Conservation (phyloP, 2,797 vertebrate genomes). For the Rhynchotus rufescens region DNA sequence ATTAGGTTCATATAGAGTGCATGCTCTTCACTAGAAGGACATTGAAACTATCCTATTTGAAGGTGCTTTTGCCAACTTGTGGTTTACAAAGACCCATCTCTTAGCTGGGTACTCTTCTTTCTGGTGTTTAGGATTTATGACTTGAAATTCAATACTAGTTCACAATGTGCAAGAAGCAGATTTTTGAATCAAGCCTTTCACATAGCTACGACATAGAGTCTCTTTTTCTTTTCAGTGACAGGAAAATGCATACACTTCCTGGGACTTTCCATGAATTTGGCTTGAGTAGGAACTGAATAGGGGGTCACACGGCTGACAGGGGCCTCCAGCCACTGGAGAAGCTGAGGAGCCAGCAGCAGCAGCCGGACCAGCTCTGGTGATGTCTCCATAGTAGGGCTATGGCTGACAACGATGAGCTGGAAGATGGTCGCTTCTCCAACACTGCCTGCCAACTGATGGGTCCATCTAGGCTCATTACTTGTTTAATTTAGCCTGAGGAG, state of each 20-base stretch:
- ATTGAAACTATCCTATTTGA: not conserved
- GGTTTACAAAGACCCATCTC: not conserved
- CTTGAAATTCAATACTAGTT: not conserved
- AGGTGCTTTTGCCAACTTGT: not conserved
- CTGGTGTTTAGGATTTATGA: not conserved
- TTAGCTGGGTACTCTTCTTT: not conserved
- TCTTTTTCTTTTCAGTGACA: not conserved
- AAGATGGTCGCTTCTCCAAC: not conserved
- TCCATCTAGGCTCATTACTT: not conserved
- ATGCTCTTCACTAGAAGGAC: not conserved
- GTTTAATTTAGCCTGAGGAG: not conserved
- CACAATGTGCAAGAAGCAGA: not conserved
- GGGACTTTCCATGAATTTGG: not conserved
- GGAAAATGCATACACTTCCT: not conserved
- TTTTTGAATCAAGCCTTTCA: not conserved
- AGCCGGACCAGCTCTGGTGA: not conserved
- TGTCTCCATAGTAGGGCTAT: too few relatives aligned
- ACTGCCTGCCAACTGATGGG: accelerated
- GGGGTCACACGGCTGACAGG: not conserved
- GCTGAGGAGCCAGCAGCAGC: not conserved
- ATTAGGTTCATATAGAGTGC: not conserved
- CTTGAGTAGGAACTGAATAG: not conserved
- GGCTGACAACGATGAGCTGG: accelerated
- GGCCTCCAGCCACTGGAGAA: not conserved
- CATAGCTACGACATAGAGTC: not conserved